Evolutionary conservation across 2,888 invertebrate species (phyloP).

Genomic region (Hyposoter didymator): DNA sequence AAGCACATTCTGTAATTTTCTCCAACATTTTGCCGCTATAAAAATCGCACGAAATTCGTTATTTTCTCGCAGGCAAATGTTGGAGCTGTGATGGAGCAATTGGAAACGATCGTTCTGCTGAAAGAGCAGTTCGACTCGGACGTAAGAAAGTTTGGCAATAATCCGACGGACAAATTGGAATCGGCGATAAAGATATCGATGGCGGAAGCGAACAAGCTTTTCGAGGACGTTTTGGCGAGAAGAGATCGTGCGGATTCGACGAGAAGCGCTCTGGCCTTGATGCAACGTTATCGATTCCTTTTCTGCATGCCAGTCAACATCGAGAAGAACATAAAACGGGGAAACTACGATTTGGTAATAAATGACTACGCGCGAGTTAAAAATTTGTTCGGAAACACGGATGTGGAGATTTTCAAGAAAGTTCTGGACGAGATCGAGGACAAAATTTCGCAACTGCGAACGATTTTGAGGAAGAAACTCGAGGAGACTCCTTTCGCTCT

Average conservation of each 20-base stretch:
- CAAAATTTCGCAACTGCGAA: conserved; percentile 92
- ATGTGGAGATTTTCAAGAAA: conserved; percentile 94
- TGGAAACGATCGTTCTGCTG: conserved; percentile 92
- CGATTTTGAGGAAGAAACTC: conserved; percentile 92
- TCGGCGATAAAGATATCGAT: conserved; percentile 95
- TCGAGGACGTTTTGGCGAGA: conserved; percentile 95
- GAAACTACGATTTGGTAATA: conserved; percentile 98
- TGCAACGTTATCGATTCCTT: conserved; percentile 97
- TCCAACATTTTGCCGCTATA: too few species aligned
- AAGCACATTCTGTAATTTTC: too few species aligned
- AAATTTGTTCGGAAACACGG: conserved; percentile 97
- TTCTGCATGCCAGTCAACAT: conserved; percentile 98
- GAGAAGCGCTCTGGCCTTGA: conserved; percentile 95
- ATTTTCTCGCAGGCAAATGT: conserved; percentile 89
- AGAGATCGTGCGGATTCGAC: conserved; percentile 98
- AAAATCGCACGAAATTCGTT: too few species aligned
- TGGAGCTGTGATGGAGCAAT: conserved; percentile 95
- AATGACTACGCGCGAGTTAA: conserved; percentile 99
- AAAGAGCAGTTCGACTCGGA: conserved; percentile 94
- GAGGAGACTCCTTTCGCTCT: conserved; percentile 96
- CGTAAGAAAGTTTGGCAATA: conserved; percentile 89
- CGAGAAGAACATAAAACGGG: conserved; percentile 96
- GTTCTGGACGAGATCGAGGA: conserved; percentile 96
- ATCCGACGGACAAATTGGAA: conserved; percentile 91
- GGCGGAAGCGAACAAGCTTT: conserved; percentile 95